A percentile compares a stretch with the other conserved stretches of the same genome.
Conservation (phyloP, 2,797 vertebrate genomes). For the Merluccius polli region DNA sequence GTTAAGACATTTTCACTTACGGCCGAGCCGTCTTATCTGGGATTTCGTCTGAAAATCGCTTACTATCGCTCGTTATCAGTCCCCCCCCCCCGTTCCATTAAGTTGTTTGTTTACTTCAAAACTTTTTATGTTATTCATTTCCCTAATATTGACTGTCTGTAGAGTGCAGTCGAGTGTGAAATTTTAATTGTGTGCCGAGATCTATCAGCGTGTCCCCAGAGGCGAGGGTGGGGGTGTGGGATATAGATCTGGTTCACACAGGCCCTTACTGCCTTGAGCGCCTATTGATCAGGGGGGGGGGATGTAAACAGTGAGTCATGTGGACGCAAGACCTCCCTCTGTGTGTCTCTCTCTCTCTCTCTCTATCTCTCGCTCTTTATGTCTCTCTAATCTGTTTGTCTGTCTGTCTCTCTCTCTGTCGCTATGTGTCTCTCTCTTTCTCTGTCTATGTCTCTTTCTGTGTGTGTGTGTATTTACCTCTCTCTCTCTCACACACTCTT, state of each 20-base stretch:
- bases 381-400: not conserved
- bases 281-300: conserved; percentile 52
- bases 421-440: not conserved
- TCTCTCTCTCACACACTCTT: not conserved
- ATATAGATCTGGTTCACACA: conserved; percentile 62
- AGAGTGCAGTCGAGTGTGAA: conserved; percentile 57
- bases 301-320: conserved; percentile 50
- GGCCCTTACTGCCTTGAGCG: conserved; percentile 51
- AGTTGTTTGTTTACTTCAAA: conserved; percentile 54
- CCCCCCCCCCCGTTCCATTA: conserved; percentile 18
- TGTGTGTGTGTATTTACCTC: not conserved
- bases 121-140: conserved; percentile 51
- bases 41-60: not conserved
- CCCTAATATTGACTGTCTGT: conserved; percentile 57
- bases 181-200: conserved; percentile 70
- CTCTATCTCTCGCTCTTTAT: not conserved
- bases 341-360: conserved; percentile 13
- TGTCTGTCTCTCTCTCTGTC: not conserved
- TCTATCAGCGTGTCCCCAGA: conserved; percentile 26
- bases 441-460: not conserved
- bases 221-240: conserved; percentile 43
- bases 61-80: conserved; percentile 32
- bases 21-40: not conserved
- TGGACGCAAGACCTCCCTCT: conserved; percentile 33
- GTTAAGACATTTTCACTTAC: not conserved